Evolutionary conservation across 2,888 invertebrate genomes (phyloP).

Genomic region (Zaprionus obscuricornis): DNA sequence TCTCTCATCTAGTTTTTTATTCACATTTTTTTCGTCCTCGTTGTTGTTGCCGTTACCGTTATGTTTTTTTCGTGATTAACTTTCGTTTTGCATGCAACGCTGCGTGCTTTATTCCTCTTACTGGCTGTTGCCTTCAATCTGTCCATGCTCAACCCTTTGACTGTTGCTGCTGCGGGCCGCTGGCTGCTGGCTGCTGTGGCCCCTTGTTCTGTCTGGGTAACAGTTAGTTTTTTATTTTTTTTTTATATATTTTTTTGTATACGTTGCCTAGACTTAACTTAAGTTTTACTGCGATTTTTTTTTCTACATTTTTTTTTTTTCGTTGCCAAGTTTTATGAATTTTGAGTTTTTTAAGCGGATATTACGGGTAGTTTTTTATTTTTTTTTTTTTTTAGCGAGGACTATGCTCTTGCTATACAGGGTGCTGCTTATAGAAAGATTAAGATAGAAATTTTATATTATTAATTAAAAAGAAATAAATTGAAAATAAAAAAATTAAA

Average conservation of each 20-base stretch:
- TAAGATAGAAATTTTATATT: neutral
- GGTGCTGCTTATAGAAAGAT: slow-evolving; percentile 46
- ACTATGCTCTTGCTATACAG: slow-evolving; percentile 32
- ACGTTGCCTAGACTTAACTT: slow-evolving; percentile 25
- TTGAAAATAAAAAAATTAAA: neutral
- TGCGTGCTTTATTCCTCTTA: slow-evolving; percentile 45
- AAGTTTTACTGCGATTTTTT: slow-evolving; percentile 39
- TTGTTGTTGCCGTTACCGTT: too few species aligned
- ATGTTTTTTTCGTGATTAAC: slow-evolving; percentile 79
- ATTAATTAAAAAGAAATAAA: neutral
- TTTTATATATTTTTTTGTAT: slow-evolving; percentile 27
- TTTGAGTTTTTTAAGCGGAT: slow-evolving; percentile 70
- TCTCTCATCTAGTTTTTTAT: slow-evolving; percentile 20
- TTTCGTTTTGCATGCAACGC: slow-evolving; percentile 75
- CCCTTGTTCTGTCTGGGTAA: slow-evolving; percentile 54
- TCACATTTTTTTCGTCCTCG: slow-evolving; percentile 56
- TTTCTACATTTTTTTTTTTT: too few species aligned
- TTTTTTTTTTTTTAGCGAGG: neutral
- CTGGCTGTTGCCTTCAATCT: slow-evolving; percentile 31
- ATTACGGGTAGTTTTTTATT: slow-evolving; percentile 42
- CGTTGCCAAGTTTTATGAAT: slow-evolving; percentile 54
- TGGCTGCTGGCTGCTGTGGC: neutral
- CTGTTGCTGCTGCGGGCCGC: slow-evolving; percentile 23
- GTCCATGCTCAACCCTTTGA: slow-evolving; percentile 77
- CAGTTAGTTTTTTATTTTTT: slow-evolving; percentile 56